Evolutionary conservation across 2,797 vertebrate species (phyloP), one percentile per base, ranked within the genome.

Genomic region (Sylvilagus floridanus): DNA sequence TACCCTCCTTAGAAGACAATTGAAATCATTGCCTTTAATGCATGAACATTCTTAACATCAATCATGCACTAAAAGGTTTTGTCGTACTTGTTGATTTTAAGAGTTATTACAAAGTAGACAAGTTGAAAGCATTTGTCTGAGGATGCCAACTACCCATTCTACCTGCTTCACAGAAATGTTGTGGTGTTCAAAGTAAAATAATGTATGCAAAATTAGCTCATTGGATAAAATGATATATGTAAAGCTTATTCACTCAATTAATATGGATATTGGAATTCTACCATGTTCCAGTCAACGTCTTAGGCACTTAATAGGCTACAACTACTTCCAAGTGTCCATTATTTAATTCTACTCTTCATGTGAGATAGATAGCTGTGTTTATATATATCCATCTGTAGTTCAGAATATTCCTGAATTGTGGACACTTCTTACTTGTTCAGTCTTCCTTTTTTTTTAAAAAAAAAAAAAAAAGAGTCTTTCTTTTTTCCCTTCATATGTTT

Each of bases 1-100:
- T 57, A 93, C 87, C 35, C 8, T 88, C 57, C 22, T 96, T 77
- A 8, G 13, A 85, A 93, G 92, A 96, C 91, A 97, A 97, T 96
- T 71, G 88, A 96, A 96, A 96, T 84, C 37, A 57, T 30, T 86
- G 24, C 92, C 42, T 89, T 92, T 96, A 96, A 95, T 96, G 90
- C 30, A 87, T 83, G 85, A 92, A 54, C 68, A 52, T 75, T 95
- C 54, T 90, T 93, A 78, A 65, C 94, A 97, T 96, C 92, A 95
- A 96, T 97, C 97, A 97, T 7, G 2, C 71, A 84, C 96, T 96
- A 97, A 97, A 97, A 97, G 96, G 93, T 93, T 96, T 95, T 95
- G 88, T 89, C 91, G 89, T 84, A 90, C 90, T 83, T 97, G 96
- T 96, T 97, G 96, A 96, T 90, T 93, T 81, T 95, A 96, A 95